phyloP scores from a whole-genome alignment of 2,888 invertebrate genomes.

The Leucoma salicis region DNA sequence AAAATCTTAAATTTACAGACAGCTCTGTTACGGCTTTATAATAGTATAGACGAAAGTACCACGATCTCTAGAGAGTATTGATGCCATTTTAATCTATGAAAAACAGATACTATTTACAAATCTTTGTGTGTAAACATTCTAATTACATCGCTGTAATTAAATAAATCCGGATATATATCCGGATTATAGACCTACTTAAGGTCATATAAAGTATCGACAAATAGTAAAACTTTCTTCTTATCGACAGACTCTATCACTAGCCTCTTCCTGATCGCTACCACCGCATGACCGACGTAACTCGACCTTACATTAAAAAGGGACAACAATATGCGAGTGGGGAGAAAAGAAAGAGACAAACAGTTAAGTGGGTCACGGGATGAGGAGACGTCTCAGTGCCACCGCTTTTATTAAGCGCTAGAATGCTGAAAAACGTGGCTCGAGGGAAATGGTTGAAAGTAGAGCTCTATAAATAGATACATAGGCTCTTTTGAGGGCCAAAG shows the following conservation, averaged over 20 bases:
- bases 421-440: constrained; percentile 48
- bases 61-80: too few relatives aligned
- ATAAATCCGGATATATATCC: too few relatives aligned
- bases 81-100: too few relatives aligned
- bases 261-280: constrained; percentile 68
- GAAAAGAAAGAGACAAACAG: constrained; percentile 41
- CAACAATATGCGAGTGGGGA: constrained; percentile 23
- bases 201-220: too few relatives aligned
- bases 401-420: constrained; percentile 62
- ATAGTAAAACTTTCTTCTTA: constrained; percentile 5
- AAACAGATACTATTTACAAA: too few relatives aligned
- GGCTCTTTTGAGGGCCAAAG: constrained; percentile 35
- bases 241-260: constrained; percentile 43
- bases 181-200: too few relatives aligned
- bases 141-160: too few relatives aligned
- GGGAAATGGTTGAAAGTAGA: constrained; percentile 52
- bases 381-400: constrained; percentile 55
- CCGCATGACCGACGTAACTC: constrained; percentile 72
- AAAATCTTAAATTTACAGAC: too few relatives aligned
- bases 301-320: constrained; percentile 69
- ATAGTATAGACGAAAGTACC: too few relatives aligned
- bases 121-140: too few relatives aligned
- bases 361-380: constrained; percentile 78
- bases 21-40: too few relatives aligned
- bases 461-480: constrained; percentile 60